A percentile compares a stretch with the other conserved stretches of the same genome.
Evolutionary conservation across 2,113 vertebrate species (phyloP).

Genomic region (Silurus asotus): DNA sequence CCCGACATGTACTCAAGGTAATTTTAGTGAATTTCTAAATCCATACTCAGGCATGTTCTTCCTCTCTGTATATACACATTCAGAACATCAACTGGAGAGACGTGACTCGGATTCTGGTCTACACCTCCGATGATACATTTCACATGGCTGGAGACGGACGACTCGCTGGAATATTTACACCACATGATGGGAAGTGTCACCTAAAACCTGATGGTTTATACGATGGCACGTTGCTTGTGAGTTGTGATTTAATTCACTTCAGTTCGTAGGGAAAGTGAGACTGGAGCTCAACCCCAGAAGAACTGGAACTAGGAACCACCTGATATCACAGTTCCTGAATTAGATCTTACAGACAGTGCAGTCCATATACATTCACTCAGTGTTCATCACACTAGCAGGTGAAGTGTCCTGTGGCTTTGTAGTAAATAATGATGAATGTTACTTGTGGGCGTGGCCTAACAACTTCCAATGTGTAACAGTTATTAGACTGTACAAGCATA

Average conservation of each 20-base stretch:
- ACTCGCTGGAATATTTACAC: conserved; percentile 74
- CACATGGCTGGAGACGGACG: conserved; percentile 80
- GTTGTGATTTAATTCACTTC: conserved; percentile 28
- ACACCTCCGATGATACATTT: conserved; percentile 80
- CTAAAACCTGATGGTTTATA: conserved; percentile 71
- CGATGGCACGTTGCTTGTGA: conserved; percentile 65
- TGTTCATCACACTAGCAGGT: background rate
- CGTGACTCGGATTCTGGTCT: conserved; percentile 77
- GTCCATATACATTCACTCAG: background rate
- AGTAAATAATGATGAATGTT: too few species aligned
- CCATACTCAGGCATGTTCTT: background rate
- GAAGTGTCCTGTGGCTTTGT: background rate
- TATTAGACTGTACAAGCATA: too few species aligned
- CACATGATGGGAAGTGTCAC: conserved; percentile 77
- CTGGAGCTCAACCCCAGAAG: background rate
- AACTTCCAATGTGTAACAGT: too few species aligned
- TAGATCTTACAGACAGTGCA: background rate
- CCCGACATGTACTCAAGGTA: too few species aligned
- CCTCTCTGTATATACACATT: background rate
- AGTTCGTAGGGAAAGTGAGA: background rate
- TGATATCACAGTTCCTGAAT: background rate
- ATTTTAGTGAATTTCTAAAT: background rate
- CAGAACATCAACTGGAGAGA: conserved; percentile 79
- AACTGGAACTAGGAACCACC: background rate
- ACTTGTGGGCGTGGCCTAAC: background rate